phyloP scores from a whole-genome alignment of 1,140 invertebrate species.

The Drosophila tani region DNA sequence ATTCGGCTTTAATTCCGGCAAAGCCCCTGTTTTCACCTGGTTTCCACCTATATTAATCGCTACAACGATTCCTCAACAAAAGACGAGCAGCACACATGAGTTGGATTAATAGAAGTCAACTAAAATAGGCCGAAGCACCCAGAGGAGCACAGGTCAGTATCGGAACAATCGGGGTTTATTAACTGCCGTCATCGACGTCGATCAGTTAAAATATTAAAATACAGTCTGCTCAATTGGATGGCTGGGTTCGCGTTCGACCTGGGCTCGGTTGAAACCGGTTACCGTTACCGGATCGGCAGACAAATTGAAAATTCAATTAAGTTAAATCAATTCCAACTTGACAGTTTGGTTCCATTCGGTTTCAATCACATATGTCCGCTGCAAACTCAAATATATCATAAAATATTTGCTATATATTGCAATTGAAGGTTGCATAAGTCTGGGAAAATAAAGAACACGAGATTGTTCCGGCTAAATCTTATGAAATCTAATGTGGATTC shows the following conservation, averaged over 20 bases:
- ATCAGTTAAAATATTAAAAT: slow-evolving; percentile 27
- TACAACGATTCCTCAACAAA: slow-evolving; percentile 7
- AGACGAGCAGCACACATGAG: slow-evolving; percentile 36
- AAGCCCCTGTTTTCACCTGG: slow-evolving; percentile 18
- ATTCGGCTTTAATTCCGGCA: slow-evolving; percentile 30
- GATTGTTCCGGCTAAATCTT: not conserved
- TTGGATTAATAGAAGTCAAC: slow-evolving; percentile 52
- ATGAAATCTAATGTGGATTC: not conserved
- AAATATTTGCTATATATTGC: not conserved
- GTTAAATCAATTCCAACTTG: slow-evolving; percentile 57
- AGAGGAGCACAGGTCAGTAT: slow-evolving; percentile 49
- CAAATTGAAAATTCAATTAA: slow-evolving; percentile 71
- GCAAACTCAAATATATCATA: slow-evolving; percentile 23
- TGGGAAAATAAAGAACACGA: not conserved
- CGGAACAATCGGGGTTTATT: slow-evolving; percentile 42
- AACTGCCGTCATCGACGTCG: slow-evolving; percentile 24
- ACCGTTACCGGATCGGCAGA: slow-evolving; percentile 10
- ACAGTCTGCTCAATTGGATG: slow-evolving; percentile 36
- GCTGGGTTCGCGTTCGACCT: slow-evolving; percentile 4
- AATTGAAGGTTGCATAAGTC: slow-evolving; percentile 16
- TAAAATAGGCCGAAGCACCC: slow-evolving; percentile 42
- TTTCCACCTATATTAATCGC: slow-evolving; percentile 15
- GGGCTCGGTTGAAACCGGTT: slow-evolving; percentile 54
- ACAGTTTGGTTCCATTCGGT: slow-evolving; percentile 31
- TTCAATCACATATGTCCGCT: slow-evolving; percentile 14